Conservation (phyloP, 35 echinoderm and acorn worm species). For the Heliocidaris tuberculata region DNA sequence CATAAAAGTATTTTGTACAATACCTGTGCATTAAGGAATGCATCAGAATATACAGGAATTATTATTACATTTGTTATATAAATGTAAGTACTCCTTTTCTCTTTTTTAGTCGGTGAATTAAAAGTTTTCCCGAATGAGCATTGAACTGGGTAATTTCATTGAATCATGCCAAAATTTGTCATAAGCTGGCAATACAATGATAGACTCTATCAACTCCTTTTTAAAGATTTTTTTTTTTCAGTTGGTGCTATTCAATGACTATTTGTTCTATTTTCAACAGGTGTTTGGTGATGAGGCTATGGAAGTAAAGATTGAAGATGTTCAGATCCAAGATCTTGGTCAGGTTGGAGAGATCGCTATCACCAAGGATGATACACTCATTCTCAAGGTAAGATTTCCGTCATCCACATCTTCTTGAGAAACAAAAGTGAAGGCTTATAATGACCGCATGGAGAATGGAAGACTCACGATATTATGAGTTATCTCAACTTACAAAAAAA, state of each 20-base stretch:
- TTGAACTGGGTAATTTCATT: no score
- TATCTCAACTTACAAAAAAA: neutral
- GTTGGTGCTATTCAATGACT: no score
- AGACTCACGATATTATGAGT: neutral
- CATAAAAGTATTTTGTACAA: no score
- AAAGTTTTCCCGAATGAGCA: no score
- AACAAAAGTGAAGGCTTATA: neutral
- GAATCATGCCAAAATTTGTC: no score
- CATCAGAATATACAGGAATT: no score
- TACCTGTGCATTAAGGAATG: no score
- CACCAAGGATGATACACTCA: slow-evolving; percentile 98
- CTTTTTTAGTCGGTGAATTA: no score
- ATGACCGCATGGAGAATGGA: neutral
- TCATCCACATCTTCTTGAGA: neutral
- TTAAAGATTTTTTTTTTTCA: neutral
- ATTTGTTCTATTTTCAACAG: slow-evolving; percentile 34
- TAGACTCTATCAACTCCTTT: no score
- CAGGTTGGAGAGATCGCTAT: slow-evolving; percentile 88
- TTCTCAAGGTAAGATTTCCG: slow-evolving; percentile 75
- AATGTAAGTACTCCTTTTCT: no score
- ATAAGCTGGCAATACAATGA: no score
- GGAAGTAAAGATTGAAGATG: slow-evolving; percentile 91
- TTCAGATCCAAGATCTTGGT: slow-evolving; percentile 92
- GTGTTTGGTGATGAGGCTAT: slow-evolving; percentile 97
- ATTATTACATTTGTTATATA: no score